Percentiles rank a stretch among this genome's conserved stretches.
Conservation (phyloP, 1,140 invertebrate genomes). For the Steinernema feltiae region DNA sequence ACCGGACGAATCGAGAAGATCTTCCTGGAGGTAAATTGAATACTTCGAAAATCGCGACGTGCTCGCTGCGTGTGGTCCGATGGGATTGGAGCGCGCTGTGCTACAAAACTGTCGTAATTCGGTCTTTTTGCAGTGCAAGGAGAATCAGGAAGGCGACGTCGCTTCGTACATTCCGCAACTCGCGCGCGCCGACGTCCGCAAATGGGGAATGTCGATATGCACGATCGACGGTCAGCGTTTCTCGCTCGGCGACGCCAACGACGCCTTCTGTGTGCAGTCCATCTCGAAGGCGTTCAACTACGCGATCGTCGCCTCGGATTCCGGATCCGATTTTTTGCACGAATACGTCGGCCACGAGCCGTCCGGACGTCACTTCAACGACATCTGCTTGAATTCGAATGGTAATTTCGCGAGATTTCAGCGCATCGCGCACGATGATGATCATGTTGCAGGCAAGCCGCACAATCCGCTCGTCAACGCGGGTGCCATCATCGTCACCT, state of each 20-base stretch:
- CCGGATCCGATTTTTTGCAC: slow-evolving; percentile 83
- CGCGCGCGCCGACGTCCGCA: slow-evolving; percentile 75
- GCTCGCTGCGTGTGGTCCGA: too few relatives aligned
- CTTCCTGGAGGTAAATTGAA: slow-evolving; percentile 70
- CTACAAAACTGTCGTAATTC: too few relatives aligned
- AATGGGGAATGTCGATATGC: slow-evolving; percentile 84
- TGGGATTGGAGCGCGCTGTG: slow-evolving; percentile 73
- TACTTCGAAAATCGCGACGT: too few relatives aligned
- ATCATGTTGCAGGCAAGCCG: slow-evolving; percentile 77
- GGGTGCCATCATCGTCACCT: slow-evolving; percentile 86
- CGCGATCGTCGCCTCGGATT: slow-evolving; percentile 82
- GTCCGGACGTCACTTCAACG: slow-evolving; percentile 89
- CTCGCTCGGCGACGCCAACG: slow-evolving; percentile 81
- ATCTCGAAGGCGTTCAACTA: slow-evolving; percentile 79
- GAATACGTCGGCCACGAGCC: slow-evolving; percentile 77
- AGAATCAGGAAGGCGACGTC: slow-evolving; percentile 60
- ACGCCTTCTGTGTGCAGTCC: slow-evolving; percentile 89
- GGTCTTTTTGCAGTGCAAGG: too few relatives aligned
- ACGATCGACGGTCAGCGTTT: slow-evolving; percentile 84
- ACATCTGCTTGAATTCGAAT: slow-evolving; percentile 83
- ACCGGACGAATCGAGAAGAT: slow-evolving; percentile 83
- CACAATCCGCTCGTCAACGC: slow-evolving; percentile 98
- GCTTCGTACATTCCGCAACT: slow-evolving; percentile 90
- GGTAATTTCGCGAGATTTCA: too few relatives aligned
- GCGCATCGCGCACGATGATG: too few relatives aligned